Evolutionary conservation across 2,888 invertebrate genomes (phyloP), one percentile per base, ranked within the genome.

Genomic region (Pandemis corylana): DNA sequence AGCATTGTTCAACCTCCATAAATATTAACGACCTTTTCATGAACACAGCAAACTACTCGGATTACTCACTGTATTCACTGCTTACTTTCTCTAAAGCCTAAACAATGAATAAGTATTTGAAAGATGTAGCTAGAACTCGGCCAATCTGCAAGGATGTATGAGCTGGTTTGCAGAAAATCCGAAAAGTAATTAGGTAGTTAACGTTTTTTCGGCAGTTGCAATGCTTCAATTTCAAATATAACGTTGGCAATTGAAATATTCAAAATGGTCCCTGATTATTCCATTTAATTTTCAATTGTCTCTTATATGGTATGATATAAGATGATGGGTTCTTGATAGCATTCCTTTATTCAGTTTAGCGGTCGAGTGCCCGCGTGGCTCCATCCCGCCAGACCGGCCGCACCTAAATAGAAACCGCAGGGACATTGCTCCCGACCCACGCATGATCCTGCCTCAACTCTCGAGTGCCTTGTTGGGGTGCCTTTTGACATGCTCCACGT

Each of bases 391-490:
- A 84, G 85, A 92, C 93, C 86, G 91, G 92, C 90, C 85, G 93
- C 92, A 93, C 94, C 93, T 94, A 94, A 94, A 94, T 94, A 94
- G 94, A 94, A 93, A 94, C 93, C 89, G 85, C 91, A 93, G 92
- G 94, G 94, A 92, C 94, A 90, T 93, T 94, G 94, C 93, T 90
- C 94, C 92, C 94, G 85, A 83, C 81, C 82, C 79, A 81, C 84
- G 86, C 84, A 87, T 90, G 91, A 89, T 93, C 92, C 92, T 91
- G 89, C 86, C 84, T 86, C 85, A 84, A 84, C 84, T 88, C 88
- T 90, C 85, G 84, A 90, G 88, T 91, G 88, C 87, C 89, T 89
- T 90, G 87, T 90, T 90, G 86, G 89, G 86, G 83, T 85, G 82
- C 85, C 80, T 87, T 87, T 84, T 82, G 80, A 82, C 82, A 77